Percentiles rank a stretch among this genome's conserved stretches.
Evolutionary conservation across 1,140 invertebrate genomes (phyloP).

Genomic region (Panulirus ornatus): DNA sequence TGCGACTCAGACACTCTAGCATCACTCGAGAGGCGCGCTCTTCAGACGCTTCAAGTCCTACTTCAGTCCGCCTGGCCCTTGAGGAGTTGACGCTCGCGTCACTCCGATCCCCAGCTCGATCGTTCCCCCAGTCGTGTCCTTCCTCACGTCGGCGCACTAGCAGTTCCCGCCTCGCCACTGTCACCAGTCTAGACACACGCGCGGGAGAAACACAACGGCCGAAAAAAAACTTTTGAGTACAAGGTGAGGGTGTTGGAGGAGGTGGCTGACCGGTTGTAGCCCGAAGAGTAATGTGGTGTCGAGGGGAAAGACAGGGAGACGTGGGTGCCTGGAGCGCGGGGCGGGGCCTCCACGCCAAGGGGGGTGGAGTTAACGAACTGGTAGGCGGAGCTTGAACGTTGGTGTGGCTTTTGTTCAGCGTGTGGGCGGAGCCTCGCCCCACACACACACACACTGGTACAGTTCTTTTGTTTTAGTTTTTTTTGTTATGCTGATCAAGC

Average conservation of each 20-base stretch:
- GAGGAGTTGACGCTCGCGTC: constrained; percentile 11
- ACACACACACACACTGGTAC: neutral
- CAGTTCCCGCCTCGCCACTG: neutral
- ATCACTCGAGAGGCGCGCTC: constrained; percentile 14
- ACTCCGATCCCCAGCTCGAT: too few relatives aligned
- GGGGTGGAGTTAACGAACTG: neutral
- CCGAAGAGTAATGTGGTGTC: constrained; percentile 4
- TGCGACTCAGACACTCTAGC: neutral
- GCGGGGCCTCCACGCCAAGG: neutral
- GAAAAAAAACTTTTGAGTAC: neutral
- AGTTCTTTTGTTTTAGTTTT: constrained; percentile 14
- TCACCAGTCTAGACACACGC: neutral
- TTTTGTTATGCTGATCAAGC: too few relatives aligned
- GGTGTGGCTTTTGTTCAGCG: constrained; percentile 15
- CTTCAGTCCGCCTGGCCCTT: constrained; percentile 48
- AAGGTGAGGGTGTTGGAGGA: neutral
- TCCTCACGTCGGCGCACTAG: too few relatives aligned
- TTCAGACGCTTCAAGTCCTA: constrained; percentile 62
- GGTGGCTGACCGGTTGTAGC: neutral
- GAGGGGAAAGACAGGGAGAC: constrained; percentile 20
- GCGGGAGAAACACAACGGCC: neutral
- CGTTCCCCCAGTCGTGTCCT: too few relatives aligned
- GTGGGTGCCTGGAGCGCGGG: neutral
- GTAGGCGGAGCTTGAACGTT: neutral
- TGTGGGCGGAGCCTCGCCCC: constrained; percentile 20